phyloP scores from a whole-genome alignment of 2,113 vertebrate genomes.

The Odontophorus gujanensis region DNA sequence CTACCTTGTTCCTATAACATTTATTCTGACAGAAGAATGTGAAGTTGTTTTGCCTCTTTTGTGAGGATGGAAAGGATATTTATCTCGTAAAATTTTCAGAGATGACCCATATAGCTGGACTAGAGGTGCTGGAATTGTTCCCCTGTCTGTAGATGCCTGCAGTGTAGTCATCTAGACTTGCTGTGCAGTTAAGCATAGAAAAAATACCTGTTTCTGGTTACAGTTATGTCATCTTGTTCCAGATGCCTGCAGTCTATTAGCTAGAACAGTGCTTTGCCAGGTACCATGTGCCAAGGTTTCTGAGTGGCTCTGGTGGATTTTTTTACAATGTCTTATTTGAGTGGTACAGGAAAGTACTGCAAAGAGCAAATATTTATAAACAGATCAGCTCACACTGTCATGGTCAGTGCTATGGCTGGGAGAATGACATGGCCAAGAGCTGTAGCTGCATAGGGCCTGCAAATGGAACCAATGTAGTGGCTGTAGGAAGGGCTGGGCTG shows the following conservation, averaged over 20 bases:
- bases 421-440: background rate
- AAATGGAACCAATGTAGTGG: background rate
- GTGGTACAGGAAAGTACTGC: background rate
- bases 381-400: background rate
- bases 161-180: background rate
- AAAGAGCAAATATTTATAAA: background rate
- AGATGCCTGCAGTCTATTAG: background rate
- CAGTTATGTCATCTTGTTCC: background rate
- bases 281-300: background rate
- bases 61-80: rapidly evolving
- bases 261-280: background rate
- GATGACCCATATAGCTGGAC: background rate
- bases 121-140: background rate
- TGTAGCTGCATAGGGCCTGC: background rate
- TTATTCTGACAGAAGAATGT: background rate
- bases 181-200: background rate
- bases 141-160: background rate
- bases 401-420: background rate
- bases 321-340: background rate
- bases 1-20: background rate
- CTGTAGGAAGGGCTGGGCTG: background rate
- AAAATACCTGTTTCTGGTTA: background rate
- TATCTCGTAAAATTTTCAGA: background rate
- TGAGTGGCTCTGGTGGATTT: background rate
- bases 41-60: background rate